phyloP scores from a whole-genome alignment of 2,888 invertebrate species.

The Caenorhabditis sulstoni region DNA sequence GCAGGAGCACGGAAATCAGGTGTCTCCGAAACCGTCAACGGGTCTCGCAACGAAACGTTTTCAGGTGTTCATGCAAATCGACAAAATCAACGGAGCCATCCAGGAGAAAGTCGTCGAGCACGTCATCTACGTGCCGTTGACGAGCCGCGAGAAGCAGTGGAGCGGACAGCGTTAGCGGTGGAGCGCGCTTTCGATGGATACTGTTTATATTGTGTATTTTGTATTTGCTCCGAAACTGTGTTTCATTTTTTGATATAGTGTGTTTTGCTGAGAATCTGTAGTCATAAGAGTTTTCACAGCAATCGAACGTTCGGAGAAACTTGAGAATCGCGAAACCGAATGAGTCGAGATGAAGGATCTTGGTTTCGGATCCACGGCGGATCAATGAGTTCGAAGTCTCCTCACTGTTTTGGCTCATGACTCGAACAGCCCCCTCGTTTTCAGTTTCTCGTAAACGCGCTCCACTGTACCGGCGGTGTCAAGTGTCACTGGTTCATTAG shows the following conservation, averaged over 20 bases:
- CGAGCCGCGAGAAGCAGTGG: constrained; percentile 83
- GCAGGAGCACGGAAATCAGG: constrained; percentile 63
- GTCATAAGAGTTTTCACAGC: too few relatives aligned
- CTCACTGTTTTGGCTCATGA: too few relatives aligned
- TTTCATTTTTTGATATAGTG: too few relatives aligned
- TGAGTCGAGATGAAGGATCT: too few relatives aligned
- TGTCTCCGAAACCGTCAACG: constrained; percentile 2
- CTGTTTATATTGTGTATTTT: too few relatives aligned
- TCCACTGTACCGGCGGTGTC: constrained; percentile 8
- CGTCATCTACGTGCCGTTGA: constrained; percentile 96
- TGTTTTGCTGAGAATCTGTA: too few relatives aligned
- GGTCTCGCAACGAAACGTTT: neutral
- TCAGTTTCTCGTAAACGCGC: neutral
- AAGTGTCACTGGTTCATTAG: constrained; percentile 55
- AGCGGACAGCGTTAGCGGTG: neutral
- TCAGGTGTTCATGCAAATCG: constrained; percentile 88
- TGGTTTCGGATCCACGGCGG: too few relatives aligned
- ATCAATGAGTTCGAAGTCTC: too few relatives aligned
- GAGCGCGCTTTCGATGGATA: too few relatives aligned
- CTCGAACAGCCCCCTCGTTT: neutral
- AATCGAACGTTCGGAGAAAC: too few relatives aligned
- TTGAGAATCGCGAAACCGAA: too few relatives aligned
- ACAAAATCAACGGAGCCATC: constrained; percentile 89
- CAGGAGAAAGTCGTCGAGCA: constrained; percentile 88
- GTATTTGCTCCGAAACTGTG: too few relatives aligned